Percentiles rank a stretch among this genome's conserved stretches.
Conservation (phyloP, 2,797 vertebrate species). For the Carapus acus region DNA sequence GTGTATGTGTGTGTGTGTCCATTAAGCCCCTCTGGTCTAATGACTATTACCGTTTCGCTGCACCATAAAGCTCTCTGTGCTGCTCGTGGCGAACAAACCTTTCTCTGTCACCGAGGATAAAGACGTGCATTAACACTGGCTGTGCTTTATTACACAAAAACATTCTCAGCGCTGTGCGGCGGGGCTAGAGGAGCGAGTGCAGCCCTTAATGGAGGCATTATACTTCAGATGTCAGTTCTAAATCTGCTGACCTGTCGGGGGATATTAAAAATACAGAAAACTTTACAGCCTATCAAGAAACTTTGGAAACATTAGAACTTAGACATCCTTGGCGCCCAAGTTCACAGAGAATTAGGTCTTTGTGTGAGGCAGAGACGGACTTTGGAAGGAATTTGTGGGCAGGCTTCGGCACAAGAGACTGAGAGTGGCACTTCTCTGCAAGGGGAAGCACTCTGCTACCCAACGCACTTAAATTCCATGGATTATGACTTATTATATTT, state of each 20-base stretch:
- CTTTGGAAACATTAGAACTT: too few species aligned
- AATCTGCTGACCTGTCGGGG: constrained; percentile 33
- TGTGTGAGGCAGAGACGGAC: background rate
- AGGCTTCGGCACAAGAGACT: too few species aligned
- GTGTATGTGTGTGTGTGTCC: background rate
- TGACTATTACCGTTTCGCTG: constrained; percentile 17
- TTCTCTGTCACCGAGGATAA: constrained; percentile 47
- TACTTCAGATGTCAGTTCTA: constrained; percentile 22
- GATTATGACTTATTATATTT: too few species aligned
- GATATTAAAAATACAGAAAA: constrained; percentile 7
- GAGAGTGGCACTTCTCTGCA: too few species aligned
- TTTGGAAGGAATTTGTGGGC: too few species aligned
- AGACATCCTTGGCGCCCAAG: too few species aligned
- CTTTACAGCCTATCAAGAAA: background rate
- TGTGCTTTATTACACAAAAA: constrained; percentile 30
- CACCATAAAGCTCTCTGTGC: constrained; percentile 17
- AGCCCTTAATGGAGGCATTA: constrained; percentile 15
- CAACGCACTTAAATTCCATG: too few species aligned
- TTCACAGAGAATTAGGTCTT: background rate
- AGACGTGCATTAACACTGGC: constrained; percentile 38
- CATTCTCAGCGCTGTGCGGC: constrained; percentile 10
- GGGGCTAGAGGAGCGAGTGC: constrained; percentile 1
- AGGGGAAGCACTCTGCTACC: too few species aligned
- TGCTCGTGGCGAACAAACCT: constrained; percentile 36
- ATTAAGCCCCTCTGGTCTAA: constrained; percentile 16